Conservation (phyloP, 30 jellyfish, hydroid and myxozoan genomes). For the Cassiopea xamachana region DNA sequence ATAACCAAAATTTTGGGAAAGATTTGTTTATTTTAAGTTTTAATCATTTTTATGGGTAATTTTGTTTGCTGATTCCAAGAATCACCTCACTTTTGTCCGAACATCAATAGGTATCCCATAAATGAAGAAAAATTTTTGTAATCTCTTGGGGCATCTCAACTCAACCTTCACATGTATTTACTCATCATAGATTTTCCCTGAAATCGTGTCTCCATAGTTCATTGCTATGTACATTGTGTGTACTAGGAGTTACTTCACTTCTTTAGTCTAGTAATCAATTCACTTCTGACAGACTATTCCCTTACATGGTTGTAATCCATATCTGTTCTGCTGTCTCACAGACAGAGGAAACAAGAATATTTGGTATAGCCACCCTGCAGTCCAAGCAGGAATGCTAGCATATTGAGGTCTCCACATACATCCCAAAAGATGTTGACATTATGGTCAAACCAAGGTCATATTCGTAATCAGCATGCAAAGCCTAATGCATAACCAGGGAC, state of each 20-base stretch:
- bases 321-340: not conserved
- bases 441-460: too few species aligned
- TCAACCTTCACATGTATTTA: not conserved
- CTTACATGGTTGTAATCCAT: not conserved
- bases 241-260: not conserved
- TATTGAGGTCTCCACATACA: too few species aligned
- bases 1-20: not conserved
- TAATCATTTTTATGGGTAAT: not conserved
- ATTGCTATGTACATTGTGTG: not conserved
- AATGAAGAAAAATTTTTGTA: not conserved
- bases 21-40: not conserved
- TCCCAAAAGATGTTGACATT: too few species aligned
- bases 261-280: too few species aligned
- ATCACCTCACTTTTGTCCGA: not conserved
- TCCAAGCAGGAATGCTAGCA: too few species aligned
- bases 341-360: not conserved
- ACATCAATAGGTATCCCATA: not conserved
- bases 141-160: not conserved
- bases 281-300: not conserved
- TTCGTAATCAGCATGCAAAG: too few species aligned
- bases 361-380: not conserved
- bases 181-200: not conserved
- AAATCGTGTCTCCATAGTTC: not conserved
- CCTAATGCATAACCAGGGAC: too few species aligned
- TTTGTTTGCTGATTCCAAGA: constrained; percentile 2